Evolutionary conservation across 2,113 vertebrate species (phyloP).

Genomic region (Rhegmatorhina hoffmannsi): DNA sequence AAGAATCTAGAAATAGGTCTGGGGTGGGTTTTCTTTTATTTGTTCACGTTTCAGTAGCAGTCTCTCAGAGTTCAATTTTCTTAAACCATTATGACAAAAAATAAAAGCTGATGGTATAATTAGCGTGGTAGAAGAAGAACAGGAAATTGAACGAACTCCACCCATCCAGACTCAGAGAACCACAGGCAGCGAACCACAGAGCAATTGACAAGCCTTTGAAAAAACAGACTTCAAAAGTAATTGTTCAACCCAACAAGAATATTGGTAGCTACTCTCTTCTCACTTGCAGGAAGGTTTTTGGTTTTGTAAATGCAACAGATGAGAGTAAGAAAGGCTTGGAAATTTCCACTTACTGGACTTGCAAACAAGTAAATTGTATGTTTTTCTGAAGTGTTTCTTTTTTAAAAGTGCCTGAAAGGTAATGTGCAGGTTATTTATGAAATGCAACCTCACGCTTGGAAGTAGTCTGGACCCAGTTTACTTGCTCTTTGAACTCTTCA

Average conservation of each 20-base stretch:
- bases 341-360: background rate
- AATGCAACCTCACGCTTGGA: background rate
- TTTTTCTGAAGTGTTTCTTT: background rate
- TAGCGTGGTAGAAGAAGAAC: background rate
- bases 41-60: background rate
- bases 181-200: background rate
- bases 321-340: background rate
- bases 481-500: background rate
- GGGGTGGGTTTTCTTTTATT: background rate
- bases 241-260: background rate
- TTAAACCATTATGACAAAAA: background rate
- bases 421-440: background rate
- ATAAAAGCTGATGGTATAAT: background rate
- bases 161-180: background rate
- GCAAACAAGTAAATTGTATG: background rate
- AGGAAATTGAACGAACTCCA: constrained; percentile 25
- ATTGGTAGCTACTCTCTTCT: background rate
- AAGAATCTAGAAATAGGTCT: background rate
- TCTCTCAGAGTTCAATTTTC: background rate
- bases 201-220: background rate
- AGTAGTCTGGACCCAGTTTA: background rate
- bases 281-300: background rate
- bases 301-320: background rate
- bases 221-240: background rate
- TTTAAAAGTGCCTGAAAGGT: background rate